Conservation (phyloP, 2,113 vertebrate species). For the Limnothrissa miodon region DNA sequence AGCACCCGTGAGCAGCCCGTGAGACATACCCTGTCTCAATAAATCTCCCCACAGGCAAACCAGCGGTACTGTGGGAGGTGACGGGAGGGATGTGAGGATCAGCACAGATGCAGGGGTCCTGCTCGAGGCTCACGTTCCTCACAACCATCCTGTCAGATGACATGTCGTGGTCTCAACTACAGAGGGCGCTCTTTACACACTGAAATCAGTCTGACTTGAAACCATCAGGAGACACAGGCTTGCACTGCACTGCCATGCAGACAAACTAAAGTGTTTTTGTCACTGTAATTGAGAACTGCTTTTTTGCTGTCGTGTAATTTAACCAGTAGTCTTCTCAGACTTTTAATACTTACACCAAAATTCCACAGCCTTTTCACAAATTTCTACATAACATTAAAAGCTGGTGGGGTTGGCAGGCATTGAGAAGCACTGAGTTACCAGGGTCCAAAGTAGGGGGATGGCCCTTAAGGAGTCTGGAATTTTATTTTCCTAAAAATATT, state of each 20-base stretch:
- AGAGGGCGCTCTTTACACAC: not conserved
- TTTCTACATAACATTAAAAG: too few relatives aligned
- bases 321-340: not conserved
- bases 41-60: too few relatives aligned
- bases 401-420: too few relatives aligned
- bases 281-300: not conserved
- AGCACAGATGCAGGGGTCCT: not conserved
- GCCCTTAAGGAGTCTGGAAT: too few relatives aligned
- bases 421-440: too few relatives aligned
- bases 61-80: too few relatives aligned
- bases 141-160: not conserved
- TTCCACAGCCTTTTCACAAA: too few relatives aligned
- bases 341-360: not conserved
- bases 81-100: too few relatives aligned
- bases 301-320: not conserved
- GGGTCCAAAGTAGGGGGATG: too few relatives aligned
- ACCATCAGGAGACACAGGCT: not conserved
- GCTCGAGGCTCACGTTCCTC: not conserved
- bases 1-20: too few relatives aligned
- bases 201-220: not conserved
- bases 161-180: not conserved
- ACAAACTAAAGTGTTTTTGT: not conserved
- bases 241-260: not conserved
- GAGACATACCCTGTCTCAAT: too few relatives aligned
- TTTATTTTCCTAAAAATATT: too few relatives aligned